Evolutionary conservation across 2,797 vertebrate species (phyloP).

Genomic region (Rhadinocentrus ornatus): DNA sequence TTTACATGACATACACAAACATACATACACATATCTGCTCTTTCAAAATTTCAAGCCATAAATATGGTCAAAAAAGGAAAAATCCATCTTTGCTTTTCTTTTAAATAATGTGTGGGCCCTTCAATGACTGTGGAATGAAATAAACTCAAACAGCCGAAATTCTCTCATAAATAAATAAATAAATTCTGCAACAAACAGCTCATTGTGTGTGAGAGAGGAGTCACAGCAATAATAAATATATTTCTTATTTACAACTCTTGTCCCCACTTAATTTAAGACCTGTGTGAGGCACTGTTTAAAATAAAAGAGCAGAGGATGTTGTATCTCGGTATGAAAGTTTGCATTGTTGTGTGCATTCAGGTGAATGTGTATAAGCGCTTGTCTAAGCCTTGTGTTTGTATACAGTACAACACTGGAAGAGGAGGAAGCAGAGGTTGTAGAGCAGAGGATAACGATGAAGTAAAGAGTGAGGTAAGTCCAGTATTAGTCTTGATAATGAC

Average conservation of each 20-base stretch:
- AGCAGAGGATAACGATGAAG: conserved; percentile 58
- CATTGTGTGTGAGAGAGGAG: conserved; percentile 49
- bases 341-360: conserved; percentile 92
- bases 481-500: conserved; percentile 53
- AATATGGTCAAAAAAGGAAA: conserved; percentile 78
- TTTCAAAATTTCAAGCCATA: conserved; percentile 77
- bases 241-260: conserved; percentile 76
- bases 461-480: conserved; percentile 81
- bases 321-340: conserved; percentile 74
- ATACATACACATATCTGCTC: conserved; percentile 67
- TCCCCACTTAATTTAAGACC: conserved; percentile 68
- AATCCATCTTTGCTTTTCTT: conserved; percentile 45
- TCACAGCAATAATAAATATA: conserved; percentile 84
- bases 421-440: conserved; percentile 57
- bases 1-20: conserved; percentile 71
- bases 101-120: conserved; percentile 83
- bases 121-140: conserved; percentile 84
- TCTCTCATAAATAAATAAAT: conserved; percentile 87
- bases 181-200: conserved; percentile 67
- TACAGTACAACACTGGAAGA: conserved; percentile 37
- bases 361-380: conserved; percentile 57
- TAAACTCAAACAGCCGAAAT: conserved; percentile 59
- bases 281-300: conserved; percentile 72
- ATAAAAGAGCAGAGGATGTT: conserved; percentile 69
- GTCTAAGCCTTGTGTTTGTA: conserved; percentile 40